A percentile compares a stretch with the other conserved stretches of the same genome.
Evolutionary conservation across 2,113 vertebrate species (phyloP).

Genomic region (Cyphomyrus plagiostoma): DNA sequence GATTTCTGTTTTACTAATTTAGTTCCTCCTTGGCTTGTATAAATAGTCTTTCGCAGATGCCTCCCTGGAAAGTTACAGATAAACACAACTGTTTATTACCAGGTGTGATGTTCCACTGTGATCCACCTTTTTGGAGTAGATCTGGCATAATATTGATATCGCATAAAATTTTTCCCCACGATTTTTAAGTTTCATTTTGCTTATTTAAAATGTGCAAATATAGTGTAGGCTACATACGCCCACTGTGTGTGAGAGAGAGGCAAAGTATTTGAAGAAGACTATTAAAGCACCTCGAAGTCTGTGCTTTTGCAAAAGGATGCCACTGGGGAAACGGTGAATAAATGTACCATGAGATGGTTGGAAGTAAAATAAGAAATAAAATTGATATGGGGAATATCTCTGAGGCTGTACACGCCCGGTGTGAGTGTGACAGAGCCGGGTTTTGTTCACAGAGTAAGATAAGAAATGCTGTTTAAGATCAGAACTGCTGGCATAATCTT

Average conservation of each 20-base stretch:
- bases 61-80: neutral
- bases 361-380: neutral
- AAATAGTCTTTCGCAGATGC: neutral
- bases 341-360: neutral
- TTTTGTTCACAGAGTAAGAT: neutral
- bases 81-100: neutral
- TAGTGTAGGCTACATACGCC: neutral
- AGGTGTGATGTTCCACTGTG: neutral
- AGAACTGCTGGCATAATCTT: neutral
- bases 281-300: neutral
- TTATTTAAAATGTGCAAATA: slow-evolving; percentile 7
- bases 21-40: neutral
- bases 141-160: neutral
- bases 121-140: neutral
- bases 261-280: neutral
- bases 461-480: neutral
- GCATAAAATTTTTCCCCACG: neutral
- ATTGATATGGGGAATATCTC: neutral
- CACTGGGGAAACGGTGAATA: neutral
- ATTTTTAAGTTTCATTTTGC: neutral
- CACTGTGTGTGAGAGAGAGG: neutral
- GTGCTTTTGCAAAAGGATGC: neutral
- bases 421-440: neutral
- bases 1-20: neutral
- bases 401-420: neutral